phyloP scores from a whole-genome alignment of 30 jellyfish, hydroid and myxozoan genomes.

The Mastigias papua region DNA sequence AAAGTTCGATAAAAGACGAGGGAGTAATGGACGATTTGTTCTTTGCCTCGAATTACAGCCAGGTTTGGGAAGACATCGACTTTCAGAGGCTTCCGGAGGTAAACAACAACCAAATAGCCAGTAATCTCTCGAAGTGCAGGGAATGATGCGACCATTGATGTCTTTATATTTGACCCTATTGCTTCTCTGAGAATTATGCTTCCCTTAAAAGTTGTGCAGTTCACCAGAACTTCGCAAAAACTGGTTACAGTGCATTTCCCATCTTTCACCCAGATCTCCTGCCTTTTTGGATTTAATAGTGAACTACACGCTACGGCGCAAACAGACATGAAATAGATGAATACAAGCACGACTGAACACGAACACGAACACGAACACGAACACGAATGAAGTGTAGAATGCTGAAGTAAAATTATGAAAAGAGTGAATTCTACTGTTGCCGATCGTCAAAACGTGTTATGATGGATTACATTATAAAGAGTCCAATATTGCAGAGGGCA shows the following conservation, averaged over 20 bases:
- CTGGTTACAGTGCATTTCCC: conserved; percentile 59
- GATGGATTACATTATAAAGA: too few species aligned
- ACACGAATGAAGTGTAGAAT: too few species aligned
- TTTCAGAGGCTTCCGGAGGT: conserved; percentile 14
- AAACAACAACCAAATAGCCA: conserved; percentile 72
- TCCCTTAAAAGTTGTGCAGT: conserved; percentile 81
- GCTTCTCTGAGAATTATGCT: conserved; percentile 65
- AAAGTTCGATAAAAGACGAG: conserved; percentile 68
- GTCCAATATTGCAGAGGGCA: too few species aligned
- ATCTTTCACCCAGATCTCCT: conserved; percentile 22
- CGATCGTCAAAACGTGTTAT: too few species aligned
- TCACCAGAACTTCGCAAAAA: conserved; percentile 52
- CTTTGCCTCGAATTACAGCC: conserved; percentile 84
- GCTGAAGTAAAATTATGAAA: too few species aligned
- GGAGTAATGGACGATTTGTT: conserved; percentile 75
- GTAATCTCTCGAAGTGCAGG: conserved; percentile 84
- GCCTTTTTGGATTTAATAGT: too few species aligned
- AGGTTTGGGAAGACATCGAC: conserved; percentile 63
- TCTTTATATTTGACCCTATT: neutral
- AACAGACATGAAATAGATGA: too few species aligned
- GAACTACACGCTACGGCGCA: too few species aligned
- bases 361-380: too few species aligned
- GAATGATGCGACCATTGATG: conserved; percentile 30
- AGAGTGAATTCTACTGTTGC: too few species aligned
- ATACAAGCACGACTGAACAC: too few species aligned